These are phyloP conservation scores for Oenanthe oenanthe DNA, from an alignment of 2,113 vertebrate genomes.

Conservation along the genomic window DNA sequence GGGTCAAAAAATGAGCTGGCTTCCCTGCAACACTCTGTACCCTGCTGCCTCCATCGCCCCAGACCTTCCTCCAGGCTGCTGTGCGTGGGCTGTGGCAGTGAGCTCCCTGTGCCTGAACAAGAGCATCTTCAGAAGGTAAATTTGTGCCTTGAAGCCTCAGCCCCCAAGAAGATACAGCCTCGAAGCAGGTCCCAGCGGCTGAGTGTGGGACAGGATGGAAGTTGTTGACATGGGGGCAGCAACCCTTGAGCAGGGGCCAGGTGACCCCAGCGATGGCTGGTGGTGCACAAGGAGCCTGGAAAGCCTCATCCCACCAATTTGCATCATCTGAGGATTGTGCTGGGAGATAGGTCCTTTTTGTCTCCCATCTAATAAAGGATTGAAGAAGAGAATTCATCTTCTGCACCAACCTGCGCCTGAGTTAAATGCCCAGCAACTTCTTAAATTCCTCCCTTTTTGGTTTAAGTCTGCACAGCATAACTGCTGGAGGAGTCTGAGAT, in stretches of 20 bases:
- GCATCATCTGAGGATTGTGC: background rate
- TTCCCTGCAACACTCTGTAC: background rate
- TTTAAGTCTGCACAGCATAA: background rate
- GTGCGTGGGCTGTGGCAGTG: background rate
- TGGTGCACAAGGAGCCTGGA: background rate
- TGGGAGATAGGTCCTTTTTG: background rate
- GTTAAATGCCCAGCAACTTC: background rate
- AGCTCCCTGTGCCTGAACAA: background rate
- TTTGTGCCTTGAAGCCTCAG: background rate
- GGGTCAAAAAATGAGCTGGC: background rate
- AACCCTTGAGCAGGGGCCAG: background rate
- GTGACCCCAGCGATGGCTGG: accelerated
- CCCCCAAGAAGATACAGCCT: background rate
- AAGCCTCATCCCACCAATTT: background rate
- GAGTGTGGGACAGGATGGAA: background rate
- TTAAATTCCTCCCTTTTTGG: background rate
- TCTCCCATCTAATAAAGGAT: background rate
- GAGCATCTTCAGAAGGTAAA: background rate
- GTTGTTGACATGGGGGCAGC: background rate
- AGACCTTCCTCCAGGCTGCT: background rate
- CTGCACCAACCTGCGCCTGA: background rate
- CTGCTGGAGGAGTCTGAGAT: background rate
- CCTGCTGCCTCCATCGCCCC: accelerated
- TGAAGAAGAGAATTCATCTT: background rate
- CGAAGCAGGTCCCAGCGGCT: background rate